A percentile compares a stretch with the other conserved stretches of the same genome.
These are phyloP conservation scores for Pogoniulus pusillus DNA, from an alignment of 2,797 vertebrate genomes.

Conservation along the genomic window DNA sequence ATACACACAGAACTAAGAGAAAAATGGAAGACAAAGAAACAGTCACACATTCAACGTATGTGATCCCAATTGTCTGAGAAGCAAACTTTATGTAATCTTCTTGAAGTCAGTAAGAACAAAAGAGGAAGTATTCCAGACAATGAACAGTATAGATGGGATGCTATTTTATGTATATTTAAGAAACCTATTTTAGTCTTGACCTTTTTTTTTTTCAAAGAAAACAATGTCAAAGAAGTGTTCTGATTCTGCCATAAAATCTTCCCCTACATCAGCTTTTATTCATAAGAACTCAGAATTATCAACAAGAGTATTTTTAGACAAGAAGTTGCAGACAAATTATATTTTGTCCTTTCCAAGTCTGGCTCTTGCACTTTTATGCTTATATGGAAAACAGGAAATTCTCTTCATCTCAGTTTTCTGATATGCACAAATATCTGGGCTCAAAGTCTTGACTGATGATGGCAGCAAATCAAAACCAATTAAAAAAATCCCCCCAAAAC, in stretches of 20 bases:
- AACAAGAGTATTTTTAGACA: not conserved
- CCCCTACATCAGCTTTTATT: not conserved
- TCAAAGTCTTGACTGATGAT: not conserved
- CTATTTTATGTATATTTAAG: not conserved
- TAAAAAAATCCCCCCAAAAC: not conserved
- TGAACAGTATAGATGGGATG: not conserved
- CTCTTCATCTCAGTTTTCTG: slow-evolving; percentile 35
- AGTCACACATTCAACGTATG: not conserved
- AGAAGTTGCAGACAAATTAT: slow-evolving; percentile 25
- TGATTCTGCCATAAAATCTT: not conserved
- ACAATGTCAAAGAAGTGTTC: not conserved
- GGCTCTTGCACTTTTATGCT: not conserved
- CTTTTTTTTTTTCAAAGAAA: not conserved
- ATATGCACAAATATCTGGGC: slow-evolving; percentile 35
- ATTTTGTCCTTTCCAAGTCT: slow-evolving; percentile 36
- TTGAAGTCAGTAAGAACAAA: not conserved
- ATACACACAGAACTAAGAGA: not conserved
- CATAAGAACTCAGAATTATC: not conserved
- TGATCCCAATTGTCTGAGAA: not conserved
- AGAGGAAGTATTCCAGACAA: slow-evolving; percentile 13
- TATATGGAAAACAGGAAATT: slow-evolving; percentile 56
- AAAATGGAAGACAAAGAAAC: not conserved
- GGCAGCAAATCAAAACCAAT: not conserved
- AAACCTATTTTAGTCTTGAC: not conserved
- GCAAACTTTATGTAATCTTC: not conserved